Conservation (phyloP, 2,113 vertebrate genomes). For the Cyphomyrus plagiostoma region DNA sequence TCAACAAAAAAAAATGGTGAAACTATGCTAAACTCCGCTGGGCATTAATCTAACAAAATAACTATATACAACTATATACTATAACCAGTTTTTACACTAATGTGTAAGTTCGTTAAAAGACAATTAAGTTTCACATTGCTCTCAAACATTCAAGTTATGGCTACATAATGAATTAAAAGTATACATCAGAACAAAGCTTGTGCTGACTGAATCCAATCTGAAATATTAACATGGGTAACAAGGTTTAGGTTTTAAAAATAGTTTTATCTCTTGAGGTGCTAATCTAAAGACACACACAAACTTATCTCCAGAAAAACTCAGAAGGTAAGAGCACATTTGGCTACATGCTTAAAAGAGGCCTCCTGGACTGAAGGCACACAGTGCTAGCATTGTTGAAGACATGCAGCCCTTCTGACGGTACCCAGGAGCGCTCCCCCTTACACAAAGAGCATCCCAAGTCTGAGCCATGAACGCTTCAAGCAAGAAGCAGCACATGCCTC, state of each 20-base stretch:
- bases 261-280: not conserved
- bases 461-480: not conserved
- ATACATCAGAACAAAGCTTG: not conserved
- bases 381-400: not conserved
- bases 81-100: not conserved
- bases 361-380: not conserved
- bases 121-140: not conserved
- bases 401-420: not conserved
- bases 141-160: not conserved
- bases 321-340: not conserved
- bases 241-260: constrained; percentile 10
- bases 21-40: not conserved
- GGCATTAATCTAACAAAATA: not conserved
- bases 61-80: not conserved
- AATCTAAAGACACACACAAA: not conserved
- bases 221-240: constrained; percentile 1
- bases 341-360: not conserved
- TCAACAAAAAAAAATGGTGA: not conserved
- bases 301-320: not conserved
- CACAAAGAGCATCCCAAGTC: not conserved
- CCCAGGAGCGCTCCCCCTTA: not conserved
- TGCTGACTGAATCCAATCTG: not conserved
- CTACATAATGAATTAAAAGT: not conserved
- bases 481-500: constrained; percentile 29
- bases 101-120: not conserved